These are phyloP conservation scores for Tetraodon nigroviridis DNA, from an alignment of 2,113 vertebrate species.

Conservation along the genomic window DNA sequence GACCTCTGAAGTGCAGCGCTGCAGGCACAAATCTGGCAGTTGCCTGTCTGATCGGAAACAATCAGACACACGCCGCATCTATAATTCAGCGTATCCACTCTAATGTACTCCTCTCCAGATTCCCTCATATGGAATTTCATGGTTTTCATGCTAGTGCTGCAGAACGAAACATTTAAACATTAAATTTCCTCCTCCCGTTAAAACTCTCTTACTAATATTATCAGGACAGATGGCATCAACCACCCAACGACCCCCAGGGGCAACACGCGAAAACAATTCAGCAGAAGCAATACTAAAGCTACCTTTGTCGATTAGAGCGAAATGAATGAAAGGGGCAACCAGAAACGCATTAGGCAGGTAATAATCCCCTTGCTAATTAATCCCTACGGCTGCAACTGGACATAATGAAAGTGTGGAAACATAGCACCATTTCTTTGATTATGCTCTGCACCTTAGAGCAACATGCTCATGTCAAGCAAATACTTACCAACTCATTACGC, in stretches of 20 bases:
- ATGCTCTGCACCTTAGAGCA: slow-evolving; percentile 49
- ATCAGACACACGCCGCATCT: slow-evolving; percentile 21
- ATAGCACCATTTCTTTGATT: slow-evolving; percentile 47
- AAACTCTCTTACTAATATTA: background rate
- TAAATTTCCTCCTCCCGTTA: background rate
- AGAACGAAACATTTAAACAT: background rate
- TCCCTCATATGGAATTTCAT: too few species aligned
- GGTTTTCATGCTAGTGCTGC: too few species aligned
- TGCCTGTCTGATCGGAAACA: slow-evolving; percentile 1
- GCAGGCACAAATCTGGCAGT: slow-evolving; percentile 16
- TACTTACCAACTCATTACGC: slow-evolving; percentile 59
- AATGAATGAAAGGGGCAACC: slow-evolving; percentile 2
- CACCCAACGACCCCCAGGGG: background rate
- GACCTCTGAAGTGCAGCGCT: slow-evolving; percentile 48
- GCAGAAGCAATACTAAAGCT: slow-evolving; percentile 3
- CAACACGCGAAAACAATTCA: slow-evolving; percentile 9
- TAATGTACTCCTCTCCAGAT: background rate
- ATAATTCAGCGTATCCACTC: slow-evolving; percentile 19
- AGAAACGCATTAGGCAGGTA: slow-evolving; percentile 35
- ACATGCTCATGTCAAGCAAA: slow-evolving; percentile 51
- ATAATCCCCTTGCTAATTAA: slow-evolving; percentile 48
- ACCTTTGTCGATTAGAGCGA: slow-evolving; percentile 7
- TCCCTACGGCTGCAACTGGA: slow-evolving; percentile 54
- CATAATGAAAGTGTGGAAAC: slow-evolving; percentile 40
- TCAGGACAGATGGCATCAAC: background rate